Conservation (phyloP, 2,797 vertebrate species). For the Podarcis lilfordi region DNA sequence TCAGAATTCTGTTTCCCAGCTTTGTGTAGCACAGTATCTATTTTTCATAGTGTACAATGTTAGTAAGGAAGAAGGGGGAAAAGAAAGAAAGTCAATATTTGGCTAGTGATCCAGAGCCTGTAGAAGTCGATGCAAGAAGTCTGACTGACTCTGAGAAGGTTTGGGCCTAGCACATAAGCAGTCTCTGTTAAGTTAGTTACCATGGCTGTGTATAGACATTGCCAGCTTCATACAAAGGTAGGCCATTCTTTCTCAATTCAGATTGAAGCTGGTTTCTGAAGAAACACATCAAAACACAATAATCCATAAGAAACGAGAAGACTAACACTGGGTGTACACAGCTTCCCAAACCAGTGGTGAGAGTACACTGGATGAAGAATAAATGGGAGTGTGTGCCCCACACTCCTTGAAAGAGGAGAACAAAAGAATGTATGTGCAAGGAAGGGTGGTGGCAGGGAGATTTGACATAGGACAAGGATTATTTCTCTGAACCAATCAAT, state of each 20-base stretch:
- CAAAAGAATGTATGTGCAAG: not conserved
- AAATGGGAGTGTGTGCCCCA: too few relatives aligned
- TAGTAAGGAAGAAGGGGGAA: not conserved
- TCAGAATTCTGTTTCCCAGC: conserved; percentile 21
- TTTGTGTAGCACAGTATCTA: conserved; percentile 7
- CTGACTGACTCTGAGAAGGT: not conserved
- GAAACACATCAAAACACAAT: too few relatives aligned
- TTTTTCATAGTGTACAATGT: conserved; percentile 2
- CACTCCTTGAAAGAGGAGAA: not conserved
- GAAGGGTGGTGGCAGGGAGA: not conserved
- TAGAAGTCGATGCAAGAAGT: not conserved
- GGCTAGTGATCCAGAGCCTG: not conserved
- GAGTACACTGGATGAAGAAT: too few relatives aligned
- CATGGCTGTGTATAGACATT: not conserved
- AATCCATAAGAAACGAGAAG: too few relatives aligned
- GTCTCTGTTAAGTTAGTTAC: not conserved
- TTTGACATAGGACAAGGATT: not conserved
- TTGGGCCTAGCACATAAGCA: not conserved
- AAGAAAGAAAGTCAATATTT: conserved; percentile 5
- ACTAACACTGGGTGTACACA: too few relatives aligned
- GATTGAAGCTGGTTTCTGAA: too few relatives aligned
- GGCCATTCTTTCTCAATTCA: too few relatives aligned
- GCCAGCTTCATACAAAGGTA: too few relatives aligned
- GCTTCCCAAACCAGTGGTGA: too few relatives aligned
- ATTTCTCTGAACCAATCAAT: not conserved